These are phyloP conservation scores for Philantomba maxwellii DNA, from an alignment of 2,113 vertebrate species.

Conservation along the genomic window DNA sequence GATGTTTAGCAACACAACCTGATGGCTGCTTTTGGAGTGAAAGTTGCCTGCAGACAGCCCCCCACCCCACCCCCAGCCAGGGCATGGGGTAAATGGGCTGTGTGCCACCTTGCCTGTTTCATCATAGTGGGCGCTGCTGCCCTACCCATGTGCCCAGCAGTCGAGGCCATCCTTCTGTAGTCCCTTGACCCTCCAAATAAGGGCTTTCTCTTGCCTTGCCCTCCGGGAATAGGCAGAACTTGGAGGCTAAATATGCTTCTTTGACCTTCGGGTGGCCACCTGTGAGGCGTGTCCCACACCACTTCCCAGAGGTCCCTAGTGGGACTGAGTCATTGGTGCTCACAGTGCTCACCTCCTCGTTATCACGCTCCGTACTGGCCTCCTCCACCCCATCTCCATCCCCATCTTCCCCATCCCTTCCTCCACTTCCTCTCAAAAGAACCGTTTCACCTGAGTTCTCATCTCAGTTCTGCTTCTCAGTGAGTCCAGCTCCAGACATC, in stretches of 20 bases:
- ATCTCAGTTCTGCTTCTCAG: neutral
- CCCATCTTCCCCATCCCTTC: neutral
- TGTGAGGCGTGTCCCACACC: neutral
- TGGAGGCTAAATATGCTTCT: neutral
- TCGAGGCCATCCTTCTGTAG: accelerated
- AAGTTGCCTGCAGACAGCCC: neutral
- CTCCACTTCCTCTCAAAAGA: neutral
- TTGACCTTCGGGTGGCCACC: neutral
- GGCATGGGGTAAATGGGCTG: accelerated
- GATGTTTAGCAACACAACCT: neutral
- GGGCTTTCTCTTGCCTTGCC: neutral
- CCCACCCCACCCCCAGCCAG: accelerated
- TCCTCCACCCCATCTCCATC: neutral
- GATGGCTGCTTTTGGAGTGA: neutral
- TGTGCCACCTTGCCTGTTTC: neutral
- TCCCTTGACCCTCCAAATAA: neutral
- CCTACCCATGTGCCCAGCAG: neutral
- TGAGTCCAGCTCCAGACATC: neutral
- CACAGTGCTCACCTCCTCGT: accelerated
- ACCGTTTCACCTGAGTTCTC: neutral
- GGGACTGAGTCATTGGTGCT: neutral
- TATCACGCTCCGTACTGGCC: neutral
- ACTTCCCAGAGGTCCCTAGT: neutral
- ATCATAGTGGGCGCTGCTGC: accelerated
- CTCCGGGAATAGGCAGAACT: neutral